Evolutionary conservation across 1,140 invertebrate genomes (phyloP).

Genomic region (Nasonia giraulti): DNA sequence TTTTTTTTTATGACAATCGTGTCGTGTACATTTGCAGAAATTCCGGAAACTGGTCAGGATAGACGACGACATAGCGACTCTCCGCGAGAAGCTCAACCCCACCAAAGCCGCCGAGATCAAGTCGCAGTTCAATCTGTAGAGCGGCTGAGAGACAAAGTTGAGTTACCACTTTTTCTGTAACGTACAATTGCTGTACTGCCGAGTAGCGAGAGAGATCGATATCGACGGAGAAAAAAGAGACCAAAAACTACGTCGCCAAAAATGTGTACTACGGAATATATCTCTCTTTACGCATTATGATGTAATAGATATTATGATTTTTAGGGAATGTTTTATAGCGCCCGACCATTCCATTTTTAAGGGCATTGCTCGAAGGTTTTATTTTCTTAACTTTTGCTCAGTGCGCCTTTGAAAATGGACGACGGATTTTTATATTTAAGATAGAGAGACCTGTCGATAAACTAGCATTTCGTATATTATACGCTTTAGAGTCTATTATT

Average conservation of each 20-base stretch:
- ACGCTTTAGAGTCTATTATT: background rate
- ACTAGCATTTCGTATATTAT: background rate
- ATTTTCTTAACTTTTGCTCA: background rate
- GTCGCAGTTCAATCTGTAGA: slow-evolving; percentile 60
- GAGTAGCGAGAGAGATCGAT: slow-evolving; percentile 22
- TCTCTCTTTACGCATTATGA: background rate
- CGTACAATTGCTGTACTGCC: slow-evolving; percentile 39
- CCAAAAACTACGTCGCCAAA: background rate
- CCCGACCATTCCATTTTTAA: background rate
- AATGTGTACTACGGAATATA: background rate
- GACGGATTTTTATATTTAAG: background rate
- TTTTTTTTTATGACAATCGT: background rate
- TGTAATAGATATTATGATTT: too few relatives aligned
- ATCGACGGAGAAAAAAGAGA: background rate
- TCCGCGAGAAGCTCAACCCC: slow-evolving; percentile 81
- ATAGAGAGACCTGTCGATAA: background rate
- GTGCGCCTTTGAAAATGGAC: background rate
- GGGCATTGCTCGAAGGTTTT: background rate
- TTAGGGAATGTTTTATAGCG: background rate
- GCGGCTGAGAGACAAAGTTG: background rate
- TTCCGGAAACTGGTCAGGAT: slow-evolving; percentile 84
- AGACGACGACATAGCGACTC: slow-evolving; percentile 82
- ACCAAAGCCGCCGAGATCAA: slow-evolving; percentile 61
- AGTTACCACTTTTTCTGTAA: background rate
- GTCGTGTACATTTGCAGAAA: slow-evolving; percentile 77